Evolutionary conservation across 2,888 invertebrate genomes (phyloP).

Genomic region (Tipula vernalis): DNA sequence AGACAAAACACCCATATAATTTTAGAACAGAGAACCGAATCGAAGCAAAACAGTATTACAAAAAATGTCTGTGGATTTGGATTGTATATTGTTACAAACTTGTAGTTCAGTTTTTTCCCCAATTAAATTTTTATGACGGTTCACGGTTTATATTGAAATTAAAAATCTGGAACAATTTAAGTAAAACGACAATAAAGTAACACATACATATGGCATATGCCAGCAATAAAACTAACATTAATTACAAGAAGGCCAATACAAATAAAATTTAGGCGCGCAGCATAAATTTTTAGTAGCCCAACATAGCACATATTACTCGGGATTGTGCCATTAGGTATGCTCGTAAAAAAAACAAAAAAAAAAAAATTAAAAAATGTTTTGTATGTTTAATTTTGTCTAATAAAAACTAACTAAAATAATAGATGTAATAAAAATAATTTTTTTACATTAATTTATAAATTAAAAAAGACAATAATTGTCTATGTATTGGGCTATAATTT

Average conservation of each 20-base stretch:
- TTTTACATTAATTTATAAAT: neutral
- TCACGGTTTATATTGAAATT: neutral
- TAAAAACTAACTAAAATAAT: neutral
- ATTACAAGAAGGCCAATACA: neutral
- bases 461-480: neutral
- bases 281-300: neutral
- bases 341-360: neutral
- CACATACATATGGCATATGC: neutral
- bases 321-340: neutral
- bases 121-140: neutral
- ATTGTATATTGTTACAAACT: neutral
- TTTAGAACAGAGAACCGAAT: neutral
- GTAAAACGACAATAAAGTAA: neutral
- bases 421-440: neutral
- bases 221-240: neutral
- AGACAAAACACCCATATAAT: neutral
- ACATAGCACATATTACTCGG: neutral
- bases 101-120: neutral
- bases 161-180: neutral
- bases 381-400: neutral
- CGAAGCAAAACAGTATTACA: neutral
- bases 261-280: neutral
- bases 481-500: neutral
- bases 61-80: neutral
- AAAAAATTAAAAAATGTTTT: no score